phyloP scores from a whole-genome alignment of 2,797 vertebrate species.

The Peromyscus eremicus region DNA sequence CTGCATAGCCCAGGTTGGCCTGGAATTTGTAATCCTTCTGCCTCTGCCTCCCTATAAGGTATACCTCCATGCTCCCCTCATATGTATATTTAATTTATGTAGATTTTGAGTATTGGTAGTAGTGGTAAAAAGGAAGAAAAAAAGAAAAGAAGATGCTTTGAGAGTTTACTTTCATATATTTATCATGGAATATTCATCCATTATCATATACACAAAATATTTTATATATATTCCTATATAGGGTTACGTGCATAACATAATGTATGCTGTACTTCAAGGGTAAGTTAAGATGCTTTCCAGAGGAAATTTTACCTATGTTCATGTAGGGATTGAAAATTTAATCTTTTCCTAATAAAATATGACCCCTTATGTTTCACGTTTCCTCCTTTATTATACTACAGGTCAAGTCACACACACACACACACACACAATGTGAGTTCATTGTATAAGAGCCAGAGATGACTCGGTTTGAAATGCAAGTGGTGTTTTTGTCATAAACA shows the following conservation, averaged over 20 bases:
- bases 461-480: conserved; percentile 30
- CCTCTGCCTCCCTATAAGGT: background rate
- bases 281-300: conserved; percentile 33
- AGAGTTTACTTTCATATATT: conserved; percentile 52
- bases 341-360: conserved; percentile 16
- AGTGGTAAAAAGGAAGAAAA: conserved; percentile 6
- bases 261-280: background rate
- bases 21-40: background rate
- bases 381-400: conserved; percentile 15
- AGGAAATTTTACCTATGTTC: conserved; percentile 30
- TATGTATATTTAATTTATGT: conserved; percentile 22
- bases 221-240: conserved; percentile 51
- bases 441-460: conserved; percentile 19
- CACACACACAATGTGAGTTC: conserved; percentile 9
- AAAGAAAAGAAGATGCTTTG: background rate
- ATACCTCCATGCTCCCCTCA: background rate
- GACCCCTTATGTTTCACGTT: conserved; percentile 12
- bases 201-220: conserved; percentile 48
- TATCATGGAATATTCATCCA: background rate
- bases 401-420: background rate
- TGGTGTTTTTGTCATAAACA: conserved; percentile 38
- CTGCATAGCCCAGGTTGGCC: background rate
- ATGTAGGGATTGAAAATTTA: conserved; percentile 58
- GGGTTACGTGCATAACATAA: conserved; percentile 27
- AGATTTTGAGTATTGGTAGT: background rate